A percentile compares a stretch with the other conserved stretches of the same genome.
These are phyloP conservation scores for Sylvietta virens DNA, from an alignment of 2,113 vertebrate genomes.

Conservation along the genomic window DNA sequence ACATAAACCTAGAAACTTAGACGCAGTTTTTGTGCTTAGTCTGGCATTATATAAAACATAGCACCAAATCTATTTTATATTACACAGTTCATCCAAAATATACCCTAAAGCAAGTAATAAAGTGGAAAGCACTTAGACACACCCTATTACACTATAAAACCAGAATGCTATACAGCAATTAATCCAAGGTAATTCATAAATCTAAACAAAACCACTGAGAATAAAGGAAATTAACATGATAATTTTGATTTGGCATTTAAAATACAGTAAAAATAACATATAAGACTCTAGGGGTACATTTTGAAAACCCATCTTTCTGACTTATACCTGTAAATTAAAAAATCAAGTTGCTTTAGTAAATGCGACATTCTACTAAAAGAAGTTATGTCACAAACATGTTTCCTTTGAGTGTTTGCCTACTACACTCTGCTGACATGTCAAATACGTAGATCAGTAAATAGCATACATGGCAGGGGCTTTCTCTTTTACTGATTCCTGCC, in stretches of 20 bases:
- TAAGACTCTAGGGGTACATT: background rate
- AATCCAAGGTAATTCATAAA: conserved; percentile 62
- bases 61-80: conserved; percentile 54
- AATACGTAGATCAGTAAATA: background rate
- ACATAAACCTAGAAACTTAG: conserved; percentile 9
- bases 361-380: background rate
- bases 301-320: background rate
- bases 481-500: background rate
- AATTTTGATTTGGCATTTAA: conserved; percentile 43
- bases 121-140: conserved; percentile 59
- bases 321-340: background rate
- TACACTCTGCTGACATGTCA: background rate
- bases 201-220: conserved; percentile 45
- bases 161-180: conserved; percentile 54
- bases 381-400: background rate
- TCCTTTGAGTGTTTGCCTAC: background rate
- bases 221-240: conserved; percentile 38
- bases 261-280: conserved; percentile 1
- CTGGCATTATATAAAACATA: conserved; percentile 41
- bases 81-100: conserved; percentile 45
- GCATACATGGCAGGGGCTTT: background rate
- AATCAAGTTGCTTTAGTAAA: background rate
- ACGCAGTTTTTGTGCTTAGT: conserved; percentile 24
- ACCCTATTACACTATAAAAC: conserved; percentile 65
- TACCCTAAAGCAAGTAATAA: conserved; percentile 62